A percentile compares a stretch with the other conserved stretches of the same genome.
These are phyloP conservation scores for Eulimnadia texana DNA, from an alignment of 1,140 invertebrate genomes.

Conservation along the genomic window DNA sequence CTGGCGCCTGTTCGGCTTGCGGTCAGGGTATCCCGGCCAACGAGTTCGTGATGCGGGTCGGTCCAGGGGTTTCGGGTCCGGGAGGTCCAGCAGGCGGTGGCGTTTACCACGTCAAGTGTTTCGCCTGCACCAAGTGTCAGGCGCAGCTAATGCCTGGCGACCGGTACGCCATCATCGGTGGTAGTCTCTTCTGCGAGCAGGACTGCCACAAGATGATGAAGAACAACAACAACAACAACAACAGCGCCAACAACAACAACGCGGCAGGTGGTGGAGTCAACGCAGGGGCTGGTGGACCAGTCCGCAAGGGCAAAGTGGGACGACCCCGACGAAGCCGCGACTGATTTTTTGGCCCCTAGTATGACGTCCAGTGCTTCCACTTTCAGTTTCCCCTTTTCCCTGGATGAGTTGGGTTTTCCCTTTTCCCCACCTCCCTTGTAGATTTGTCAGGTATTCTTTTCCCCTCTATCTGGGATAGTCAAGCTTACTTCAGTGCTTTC, in stretches of 20 bases:
- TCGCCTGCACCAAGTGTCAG: slow-evolving; percentile 81
- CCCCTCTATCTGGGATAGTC: no score
- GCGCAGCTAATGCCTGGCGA: slow-evolving; percentile 71
- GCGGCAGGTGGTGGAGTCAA: slow-evolving; percentile 32
- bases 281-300: slow-evolving; percentile 35
- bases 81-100: slow-evolving; percentile 29
- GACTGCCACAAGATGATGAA: slow-evolving; percentile 85
- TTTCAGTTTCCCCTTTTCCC: no score
- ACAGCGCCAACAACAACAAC: slow-evolving; percentile 9
- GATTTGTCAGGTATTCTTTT: no score
- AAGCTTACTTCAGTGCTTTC: no score
- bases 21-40: slow-evolving; percentile 75
- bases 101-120: slow-evolving; percentile 89
- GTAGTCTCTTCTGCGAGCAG: slow-evolving; percentile 73
- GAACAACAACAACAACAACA: slow-evolving; percentile 20
- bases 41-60: slow-evolving; percentile 78
- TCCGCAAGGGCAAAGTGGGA: slow-evolving; percentile 65
- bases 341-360: slow-evolving; percentile 31
- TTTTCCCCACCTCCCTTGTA: no score
- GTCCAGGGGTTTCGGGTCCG: slow-evolving; percentile 24
- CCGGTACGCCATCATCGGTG: slow-evolving; percentile 72
- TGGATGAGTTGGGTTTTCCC: no score
- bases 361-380: no score
- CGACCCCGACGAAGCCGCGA: slow-evolving; percentile 45
- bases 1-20: slow-evolving; percentile 72